phyloP scores from a whole-genome alignment of 2,888 invertebrate genomes.

The Drosophila austrosaltans region DNA sequence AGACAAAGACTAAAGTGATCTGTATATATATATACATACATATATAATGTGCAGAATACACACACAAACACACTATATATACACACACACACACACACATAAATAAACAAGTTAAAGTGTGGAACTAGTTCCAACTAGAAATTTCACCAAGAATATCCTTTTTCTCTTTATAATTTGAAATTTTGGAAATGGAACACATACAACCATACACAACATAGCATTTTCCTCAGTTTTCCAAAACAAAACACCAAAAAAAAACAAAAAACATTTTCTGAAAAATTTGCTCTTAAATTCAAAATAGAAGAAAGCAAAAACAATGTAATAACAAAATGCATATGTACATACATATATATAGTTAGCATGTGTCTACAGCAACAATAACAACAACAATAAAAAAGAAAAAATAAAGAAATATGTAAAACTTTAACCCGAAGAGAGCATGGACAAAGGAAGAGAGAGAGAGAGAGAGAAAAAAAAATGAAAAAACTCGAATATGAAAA shows the following conservation, averaged over 20 bases:
- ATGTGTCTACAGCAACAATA: slow-evolving; percentile 27
- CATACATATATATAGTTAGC: slow-evolving; percentile 52
- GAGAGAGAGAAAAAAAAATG: not conserved
- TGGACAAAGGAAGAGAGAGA: slow-evolving; percentile 8
- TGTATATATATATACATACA: not conserved
- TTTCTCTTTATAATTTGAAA: not conserved
- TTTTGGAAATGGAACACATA: not conserved
- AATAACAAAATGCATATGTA: slow-evolving; percentile 12
- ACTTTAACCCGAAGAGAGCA: not conserved
- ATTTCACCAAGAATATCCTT: not conserved
- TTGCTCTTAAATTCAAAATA: slow-evolving; percentile 13
- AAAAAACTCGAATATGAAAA: not conserved
- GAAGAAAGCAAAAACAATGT: too few species aligned
- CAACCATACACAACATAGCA: slow-evolving; percentile 1
- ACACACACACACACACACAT: not conserved
- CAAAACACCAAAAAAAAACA: too few species aligned
- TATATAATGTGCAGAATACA: slow-evolving; percentile 7
- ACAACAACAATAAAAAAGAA: slow-evolving; percentile 28
- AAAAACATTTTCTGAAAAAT: slow-evolving; percentile 6
- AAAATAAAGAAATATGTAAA: slow-evolving; percentile 21
- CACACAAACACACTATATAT: not conserved
- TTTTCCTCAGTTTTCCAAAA: not conserved
- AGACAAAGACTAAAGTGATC: slow-evolving; percentile 34
- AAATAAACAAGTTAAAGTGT: not conserved
- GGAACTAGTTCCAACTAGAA: not conserved